Evolutionary conservation across 1,140 invertebrate species (phyloP).

Genomic region (Magallana angulata): DNA sequence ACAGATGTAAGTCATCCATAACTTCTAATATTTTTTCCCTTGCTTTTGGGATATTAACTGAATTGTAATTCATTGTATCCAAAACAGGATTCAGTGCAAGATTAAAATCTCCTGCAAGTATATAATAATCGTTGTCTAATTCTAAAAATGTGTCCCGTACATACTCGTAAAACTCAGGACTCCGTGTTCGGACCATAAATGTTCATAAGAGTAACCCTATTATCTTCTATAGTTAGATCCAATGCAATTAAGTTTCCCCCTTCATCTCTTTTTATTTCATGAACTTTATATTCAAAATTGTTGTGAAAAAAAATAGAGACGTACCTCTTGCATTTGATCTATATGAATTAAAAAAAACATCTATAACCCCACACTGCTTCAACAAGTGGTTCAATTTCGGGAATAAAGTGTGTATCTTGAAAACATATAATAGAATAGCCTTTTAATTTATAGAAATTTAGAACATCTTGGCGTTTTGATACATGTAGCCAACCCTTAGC

Average conservation of each 20-base stretch:
- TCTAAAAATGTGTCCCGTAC: no score
- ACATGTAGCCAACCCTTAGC: no score
- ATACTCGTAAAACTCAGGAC: conserved; percentile 19
- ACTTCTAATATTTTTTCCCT: conserved; percentile 48
- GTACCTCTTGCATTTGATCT: background rate
- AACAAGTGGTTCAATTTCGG: no score
- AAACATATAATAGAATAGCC: no score
- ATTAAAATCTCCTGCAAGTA: conserved; percentile 55
- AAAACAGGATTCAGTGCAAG: conserved; percentile 40
- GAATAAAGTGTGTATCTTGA: no score
- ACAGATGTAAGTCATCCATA: conserved; percentile 29
- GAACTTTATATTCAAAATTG: background rate
- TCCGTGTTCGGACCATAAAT: conserved; percentile 33
- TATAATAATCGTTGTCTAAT: conserved; percentile 27
- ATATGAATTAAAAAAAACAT: background rate
- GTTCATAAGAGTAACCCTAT: conserved; percentile 18
- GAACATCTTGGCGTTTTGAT: no score
- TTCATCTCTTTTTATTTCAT: conserved; percentile 1
- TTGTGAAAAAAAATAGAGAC: background rate
- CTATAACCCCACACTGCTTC: no score
- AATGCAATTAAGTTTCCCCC: background rate
- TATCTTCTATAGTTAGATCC: background rate
- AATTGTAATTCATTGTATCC: conserved; percentile 42
- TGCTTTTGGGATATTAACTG: conserved; percentile 49
- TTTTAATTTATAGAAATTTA: no score